These are phyloP conservation scores for Anaspis maculata DNA, from an alignment of 2,888 invertebrate genomes.

Conservation along the genomic window DNA sequence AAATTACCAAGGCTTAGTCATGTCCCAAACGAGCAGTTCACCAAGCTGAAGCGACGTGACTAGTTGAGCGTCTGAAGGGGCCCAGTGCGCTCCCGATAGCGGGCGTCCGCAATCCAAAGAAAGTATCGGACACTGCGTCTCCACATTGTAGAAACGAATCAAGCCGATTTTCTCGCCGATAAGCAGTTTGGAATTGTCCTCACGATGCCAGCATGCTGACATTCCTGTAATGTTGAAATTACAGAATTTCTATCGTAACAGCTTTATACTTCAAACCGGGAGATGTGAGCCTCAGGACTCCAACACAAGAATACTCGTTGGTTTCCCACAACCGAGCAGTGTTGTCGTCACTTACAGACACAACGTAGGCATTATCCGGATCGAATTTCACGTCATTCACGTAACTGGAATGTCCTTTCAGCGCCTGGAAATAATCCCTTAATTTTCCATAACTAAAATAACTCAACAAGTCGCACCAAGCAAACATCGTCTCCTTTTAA, in stretches of 20 bases:
- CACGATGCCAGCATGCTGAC: constrained; percentile 59
- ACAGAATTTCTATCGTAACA: neutral
- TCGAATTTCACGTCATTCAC: constrained; percentile 64
- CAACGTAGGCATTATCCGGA: constrained; percentile 57
- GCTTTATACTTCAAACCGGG: no score
- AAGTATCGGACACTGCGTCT: constrained; percentile 55
- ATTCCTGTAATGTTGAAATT: constrained; percentile 35
- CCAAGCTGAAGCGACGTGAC: constrained; percentile 59
- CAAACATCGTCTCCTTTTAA: constrained; percentile 44
- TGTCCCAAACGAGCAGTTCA: constrained; percentile 61
- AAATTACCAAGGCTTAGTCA: constrained; percentile 55
- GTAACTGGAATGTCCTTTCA: constrained; percentile 58
- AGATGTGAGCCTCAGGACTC: constrained; percentile 55
- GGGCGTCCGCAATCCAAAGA: constrained; percentile 58
- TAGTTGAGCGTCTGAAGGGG: constrained; percentile 50
- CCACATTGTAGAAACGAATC: constrained; percentile 63
- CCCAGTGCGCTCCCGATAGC: constrained; percentile 64
- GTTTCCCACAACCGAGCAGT: constrained; percentile 62
- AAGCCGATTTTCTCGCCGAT: constrained; percentile 70
- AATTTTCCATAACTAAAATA: constrained; percentile 2
- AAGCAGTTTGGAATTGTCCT: constrained; percentile 60
- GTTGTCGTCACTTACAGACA: constrained; percentile 70
- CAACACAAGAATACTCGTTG: constrained; percentile 45
- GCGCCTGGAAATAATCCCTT: constrained; percentile 42
- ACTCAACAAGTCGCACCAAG: constrained; percentile 34